Evolutionary conservation across 2,113 vertebrate genomes (phyloP).

Genomic region (Halcyon malimbica): DNA sequence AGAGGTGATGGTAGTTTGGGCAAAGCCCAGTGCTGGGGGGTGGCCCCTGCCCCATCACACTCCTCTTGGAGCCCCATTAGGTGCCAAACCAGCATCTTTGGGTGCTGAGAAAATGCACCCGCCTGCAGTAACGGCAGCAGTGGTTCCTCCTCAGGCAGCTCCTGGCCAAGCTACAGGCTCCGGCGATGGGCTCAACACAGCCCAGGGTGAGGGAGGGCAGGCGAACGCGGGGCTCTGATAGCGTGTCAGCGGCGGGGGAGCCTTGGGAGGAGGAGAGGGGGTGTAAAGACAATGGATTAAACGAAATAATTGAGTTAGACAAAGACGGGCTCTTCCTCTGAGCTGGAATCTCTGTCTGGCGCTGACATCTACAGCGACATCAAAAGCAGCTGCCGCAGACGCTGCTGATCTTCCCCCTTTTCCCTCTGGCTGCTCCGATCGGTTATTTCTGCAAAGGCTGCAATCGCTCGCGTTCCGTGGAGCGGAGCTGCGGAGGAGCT

Average conservation of each 20-base stretch:
- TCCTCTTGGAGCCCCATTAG: neutral
- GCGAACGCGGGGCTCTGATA: fast-evolving
- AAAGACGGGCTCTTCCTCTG: neutral
- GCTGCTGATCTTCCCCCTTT: neutral
- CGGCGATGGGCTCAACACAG: fast-evolving
- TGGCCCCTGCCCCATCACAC: neutral
- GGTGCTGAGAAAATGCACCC: neutral
- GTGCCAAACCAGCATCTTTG: neutral
- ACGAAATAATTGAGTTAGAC: neutral
- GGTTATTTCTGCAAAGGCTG: neutral
- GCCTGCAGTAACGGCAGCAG: neutral
- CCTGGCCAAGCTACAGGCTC: neutral
- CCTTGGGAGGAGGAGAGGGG: neutral
- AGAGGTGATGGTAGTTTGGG: neutral
- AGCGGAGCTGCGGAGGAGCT: neutral
- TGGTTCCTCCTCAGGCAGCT: neutral
- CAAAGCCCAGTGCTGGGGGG: neutral
- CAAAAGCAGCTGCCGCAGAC: neutral
- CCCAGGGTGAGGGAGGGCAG: neutral
- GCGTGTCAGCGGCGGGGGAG: fast-evolving
- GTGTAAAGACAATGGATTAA: neutral
- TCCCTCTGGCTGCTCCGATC: conserved; percentile 1
- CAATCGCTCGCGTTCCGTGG: fast-evolving
- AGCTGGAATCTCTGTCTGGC: neutral
- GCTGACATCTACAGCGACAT: conserved; percentile 33